Evolutionary conservation across 2,888 invertebrate genomes (phyloP).

Genomic region (Bembecia ichneumoniformis): DNA sequence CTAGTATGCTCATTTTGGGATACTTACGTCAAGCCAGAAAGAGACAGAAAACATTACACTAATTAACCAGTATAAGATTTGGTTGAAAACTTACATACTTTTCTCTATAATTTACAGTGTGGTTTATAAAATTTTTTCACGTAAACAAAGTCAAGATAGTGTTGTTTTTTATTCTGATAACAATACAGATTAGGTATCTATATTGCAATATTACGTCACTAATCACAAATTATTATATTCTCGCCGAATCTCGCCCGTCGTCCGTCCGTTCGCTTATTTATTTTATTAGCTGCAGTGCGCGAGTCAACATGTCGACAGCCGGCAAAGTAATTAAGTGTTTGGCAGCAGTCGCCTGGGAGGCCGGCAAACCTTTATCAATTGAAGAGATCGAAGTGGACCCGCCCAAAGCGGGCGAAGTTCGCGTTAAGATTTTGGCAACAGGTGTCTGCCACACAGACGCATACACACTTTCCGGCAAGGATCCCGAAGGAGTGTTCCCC

Average conservation of each 20-base stretch:
- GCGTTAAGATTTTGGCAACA: slow-evolving; percentile 83
- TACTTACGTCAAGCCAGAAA: too few relatives aligned
- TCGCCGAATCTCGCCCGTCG: background rate
- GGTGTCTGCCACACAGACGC: slow-evolving; percentile 95
- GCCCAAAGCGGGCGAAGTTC: slow-evolving; percentile 93
- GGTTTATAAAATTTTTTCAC: too few relatives aligned
- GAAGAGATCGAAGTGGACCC: slow-evolving; percentile 96
- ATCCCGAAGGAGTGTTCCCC: slow-evolving; percentile 94
- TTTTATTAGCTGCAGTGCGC: slow-evolving; percentile 22
- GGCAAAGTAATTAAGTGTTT: slow-evolving; percentile 87
- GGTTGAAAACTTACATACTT: too few relatives aligned
- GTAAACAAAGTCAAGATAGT: too few relatives aligned
- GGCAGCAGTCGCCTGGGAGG: slow-evolving; percentile 97
- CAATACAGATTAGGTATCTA: too few relatives aligned
- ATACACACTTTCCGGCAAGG: slow-evolving; percentile 88
- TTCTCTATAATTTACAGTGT: too few relatives aligned
- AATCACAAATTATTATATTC: slow-evolving; percentile 3
- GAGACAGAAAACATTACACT: too few relatives aligned
- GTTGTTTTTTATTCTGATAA: too few relatives aligned
- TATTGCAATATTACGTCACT: slow-evolving; percentile 7
- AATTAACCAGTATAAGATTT: too few relatives aligned
- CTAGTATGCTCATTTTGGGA: too few relatives aligned
- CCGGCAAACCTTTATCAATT: slow-evolving; percentile 88
- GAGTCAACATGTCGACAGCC: slow-evolving; percentile 45
- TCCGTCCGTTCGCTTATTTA: slow-evolving; percentile 7